A percentile compares a stretch with the other conserved stretches of the same genome.
Evolutionary conservation across 2,888 invertebrate species (phyloP).

Genomic region (Tethea ocularis): DNA sequence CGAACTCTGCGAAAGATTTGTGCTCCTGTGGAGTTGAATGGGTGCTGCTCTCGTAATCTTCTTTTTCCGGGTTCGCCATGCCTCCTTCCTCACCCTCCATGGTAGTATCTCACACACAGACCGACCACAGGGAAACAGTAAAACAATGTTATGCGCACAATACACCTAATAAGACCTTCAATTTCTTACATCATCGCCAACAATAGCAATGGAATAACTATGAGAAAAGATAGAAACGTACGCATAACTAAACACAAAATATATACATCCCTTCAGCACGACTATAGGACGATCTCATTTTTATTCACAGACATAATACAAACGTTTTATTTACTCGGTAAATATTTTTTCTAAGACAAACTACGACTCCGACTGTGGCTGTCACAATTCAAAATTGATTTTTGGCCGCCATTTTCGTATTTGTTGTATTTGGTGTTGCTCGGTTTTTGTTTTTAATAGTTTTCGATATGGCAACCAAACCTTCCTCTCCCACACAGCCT

Average conservation of each 20-base stretch:
- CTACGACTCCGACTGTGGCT: constrained; percentile 34
- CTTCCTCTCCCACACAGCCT: no score
- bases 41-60: constrained; percentile 71
- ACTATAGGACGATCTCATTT: background rate
- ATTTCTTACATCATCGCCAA: constrained; percentile 81
- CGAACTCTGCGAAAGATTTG: constrained; percentile 76
- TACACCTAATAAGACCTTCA: constrained; percentile 52
- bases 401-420: no score
- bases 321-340: constrained; percentile 41
- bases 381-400: background rate
- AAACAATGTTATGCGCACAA: constrained; percentile 50
- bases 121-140: constrained; percentile 47
- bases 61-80: constrained; percentile 62
- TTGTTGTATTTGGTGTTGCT: no score
- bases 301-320: background rate
- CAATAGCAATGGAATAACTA: constrained; percentile 44
- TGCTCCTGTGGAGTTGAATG: constrained; percentile 78
- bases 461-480: no score
- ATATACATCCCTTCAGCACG: background rate
- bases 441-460: no score
- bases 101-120: constrained; percentile 31
- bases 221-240: background rate
- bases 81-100: constrained; percentile 71
- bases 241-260: background rate
- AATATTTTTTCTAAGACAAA: constrained; percentile 37